phyloP scores from a whole-genome alignment of 2,888 invertebrate genomes.

The Empis stercorea region DNA sequence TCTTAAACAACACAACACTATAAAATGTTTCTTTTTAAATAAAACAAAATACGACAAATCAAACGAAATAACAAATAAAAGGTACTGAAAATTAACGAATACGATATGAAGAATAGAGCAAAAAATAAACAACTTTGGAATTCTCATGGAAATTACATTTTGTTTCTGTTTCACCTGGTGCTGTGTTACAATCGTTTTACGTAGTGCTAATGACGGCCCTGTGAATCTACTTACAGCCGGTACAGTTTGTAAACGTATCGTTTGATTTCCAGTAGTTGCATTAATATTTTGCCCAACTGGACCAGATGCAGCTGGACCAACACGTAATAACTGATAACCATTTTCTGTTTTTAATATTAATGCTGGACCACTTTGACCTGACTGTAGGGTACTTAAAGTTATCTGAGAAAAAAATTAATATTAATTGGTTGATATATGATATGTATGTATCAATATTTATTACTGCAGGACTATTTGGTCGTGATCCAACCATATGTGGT shows the following conservation, averaged over 20 bases:
- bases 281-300: constrained; percentile 39
- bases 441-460: constrained; percentile 1
- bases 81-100: too few relatives aligned
- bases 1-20: too few relatives aligned
- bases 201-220: constrained; percentile 46
- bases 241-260: constrained; percentile 76
- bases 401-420: constrained; percentile 43
- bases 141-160: constrained; percentile 25
- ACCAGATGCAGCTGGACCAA: constrained; percentile 64
- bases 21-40: too few relatives aligned
- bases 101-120: too few relatives aligned
- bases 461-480: constrained; percentile 64
- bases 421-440: neutral
- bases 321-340: constrained; percentile 85
- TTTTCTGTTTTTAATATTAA: constrained; percentile 92
- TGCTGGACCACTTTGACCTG: constrained; percentile 75
- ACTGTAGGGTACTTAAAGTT: constrained; percentile 77
- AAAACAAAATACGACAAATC: too few relatives aligned
- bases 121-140: too few relatives aligned
- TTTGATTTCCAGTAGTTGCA: constrained; percentile 47
- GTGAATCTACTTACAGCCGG: constrained; percentile 73
- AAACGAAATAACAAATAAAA: too few relatives aligned
- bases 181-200: constrained; percentile 42
- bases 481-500: constrained; percentile 67
- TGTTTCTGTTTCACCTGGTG: constrained; percentile 35